Percentiles rank a stretch among this genome's conserved stretches.
Conservation (phyloP, 2,113 vertebrate genomes). For the Carassius auratus region DNA sequence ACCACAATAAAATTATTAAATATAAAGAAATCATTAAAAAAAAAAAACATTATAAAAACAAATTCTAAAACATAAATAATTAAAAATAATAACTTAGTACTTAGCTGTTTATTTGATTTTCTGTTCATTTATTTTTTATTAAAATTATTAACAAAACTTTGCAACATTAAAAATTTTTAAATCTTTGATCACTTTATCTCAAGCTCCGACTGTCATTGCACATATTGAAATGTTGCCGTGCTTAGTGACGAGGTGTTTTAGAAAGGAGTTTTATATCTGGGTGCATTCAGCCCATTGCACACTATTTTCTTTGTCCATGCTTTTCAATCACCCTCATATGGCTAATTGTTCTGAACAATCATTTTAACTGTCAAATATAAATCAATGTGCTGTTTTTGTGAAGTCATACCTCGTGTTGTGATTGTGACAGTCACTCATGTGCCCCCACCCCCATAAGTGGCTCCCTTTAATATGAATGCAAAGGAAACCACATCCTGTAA, state of each 20-base stretch:
- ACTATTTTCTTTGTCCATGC: neutral
- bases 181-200: neutral
- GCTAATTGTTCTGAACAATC: neutral
- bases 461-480: constrained; percentile 43
- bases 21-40: too few relatives aligned
- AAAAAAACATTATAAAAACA: too few relatives aligned
- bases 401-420: constrained; percentile 25
- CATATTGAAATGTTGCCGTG: neutral
- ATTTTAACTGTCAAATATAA: neutral
- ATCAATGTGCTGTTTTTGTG: constrained; percentile 8
- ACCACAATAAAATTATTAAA: too few relatives aligned
- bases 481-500: constrained; percentile 21
- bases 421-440: constrained; percentile 8
- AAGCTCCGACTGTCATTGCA: neutral
- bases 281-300: neutral
- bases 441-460: neutral
- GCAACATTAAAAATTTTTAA: too few relatives aligned
- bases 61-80: too few relatives aligned
- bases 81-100: too few relatives aligned
- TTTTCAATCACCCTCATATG: neutral
- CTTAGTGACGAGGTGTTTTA: neutral
- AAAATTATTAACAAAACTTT: too few relatives aligned
- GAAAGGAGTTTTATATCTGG: neutral
- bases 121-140: neutral
- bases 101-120: neutral